phyloP scores from a whole-genome alignment of 2,113 vertebrate genomes.

The Willisornis vidua region DNA sequence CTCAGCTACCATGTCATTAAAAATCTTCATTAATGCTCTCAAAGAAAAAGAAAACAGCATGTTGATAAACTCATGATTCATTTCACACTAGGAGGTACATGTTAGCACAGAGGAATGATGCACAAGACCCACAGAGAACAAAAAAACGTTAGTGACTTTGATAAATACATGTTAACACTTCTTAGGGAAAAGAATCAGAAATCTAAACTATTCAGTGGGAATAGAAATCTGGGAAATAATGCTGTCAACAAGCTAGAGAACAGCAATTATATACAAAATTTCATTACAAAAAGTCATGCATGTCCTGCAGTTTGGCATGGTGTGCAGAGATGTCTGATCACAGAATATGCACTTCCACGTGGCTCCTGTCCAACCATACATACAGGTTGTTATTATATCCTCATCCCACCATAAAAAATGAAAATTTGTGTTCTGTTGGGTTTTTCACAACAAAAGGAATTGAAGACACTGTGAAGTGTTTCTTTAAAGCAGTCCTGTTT shows the following conservation, averaged over 20 bases:
- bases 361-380: neutral
- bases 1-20: neutral
- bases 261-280: neutral
- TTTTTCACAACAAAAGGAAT: neutral
- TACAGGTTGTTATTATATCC: neutral
- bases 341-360: neutral
- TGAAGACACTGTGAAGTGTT: neutral
- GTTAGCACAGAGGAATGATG: neutral
- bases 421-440: neutral
- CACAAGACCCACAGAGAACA: neutral
- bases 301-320: neutral
- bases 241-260: neutral
- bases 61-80: neutral
- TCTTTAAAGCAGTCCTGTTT: neutral
- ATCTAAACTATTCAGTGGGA: neutral
- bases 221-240: slow-evolving; percentile 1
- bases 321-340: neutral
- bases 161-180: slow-evolving; percentile 3
- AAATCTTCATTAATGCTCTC: neutral
- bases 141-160: neutral
- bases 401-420: neutral
- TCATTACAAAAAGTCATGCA: neutral
- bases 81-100: neutral
- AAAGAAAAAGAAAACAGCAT: neutral
- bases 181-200: neutral